Percentiles rank a stretch among this genome's conserved stretches.
phyloP scores from a whole-genome alignment of 2,797 vertebrate genomes.

The Anomalospiza imberbis region DNA sequence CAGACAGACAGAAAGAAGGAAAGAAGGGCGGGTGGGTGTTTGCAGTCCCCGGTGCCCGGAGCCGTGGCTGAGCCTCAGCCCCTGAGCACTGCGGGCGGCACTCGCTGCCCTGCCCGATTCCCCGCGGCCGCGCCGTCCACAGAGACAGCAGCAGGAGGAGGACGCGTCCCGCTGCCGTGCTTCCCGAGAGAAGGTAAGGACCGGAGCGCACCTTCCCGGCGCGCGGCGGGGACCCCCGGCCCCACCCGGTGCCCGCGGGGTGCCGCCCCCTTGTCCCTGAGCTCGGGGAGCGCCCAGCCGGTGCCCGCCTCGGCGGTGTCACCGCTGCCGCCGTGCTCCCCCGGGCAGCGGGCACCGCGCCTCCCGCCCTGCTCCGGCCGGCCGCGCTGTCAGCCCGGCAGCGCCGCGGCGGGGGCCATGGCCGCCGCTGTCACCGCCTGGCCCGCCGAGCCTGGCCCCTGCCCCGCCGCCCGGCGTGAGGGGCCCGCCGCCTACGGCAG shows the following conservation, averaged over 20 bases:
- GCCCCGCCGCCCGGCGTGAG: neutral
- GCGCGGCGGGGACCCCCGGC: neutral
- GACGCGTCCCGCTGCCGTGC: neutral
- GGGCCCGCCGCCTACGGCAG: neutral
- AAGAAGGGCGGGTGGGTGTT: neutral
- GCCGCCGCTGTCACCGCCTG: slow-evolving; percentile 28
- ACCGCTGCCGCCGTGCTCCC: neutral
- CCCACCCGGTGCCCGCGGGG: neutral
- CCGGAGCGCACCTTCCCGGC: neutral
- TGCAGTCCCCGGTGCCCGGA: slow-evolving; percentile 32
- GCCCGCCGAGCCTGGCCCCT: neutral
- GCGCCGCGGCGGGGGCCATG: neutral
- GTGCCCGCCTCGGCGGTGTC: neutral
- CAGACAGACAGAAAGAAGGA: neutral
- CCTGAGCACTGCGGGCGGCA: neutral
- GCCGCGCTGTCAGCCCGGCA: slow-evolving; percentile 5
- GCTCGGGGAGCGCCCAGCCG: neutral
- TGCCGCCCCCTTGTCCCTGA: neutral
- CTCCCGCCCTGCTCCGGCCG: neutral
- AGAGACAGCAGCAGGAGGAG: neutral
- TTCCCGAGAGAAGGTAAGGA: slow-evolving; percentile 31
- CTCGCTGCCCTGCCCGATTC: neutral
- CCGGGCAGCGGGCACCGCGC: neutral
- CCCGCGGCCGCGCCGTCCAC: neutral
- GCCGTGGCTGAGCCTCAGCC: neutral